Base-by-base conservation (phyloP, 2,797 vertebrate species). In the Tragelaphus oryx region DNA sequence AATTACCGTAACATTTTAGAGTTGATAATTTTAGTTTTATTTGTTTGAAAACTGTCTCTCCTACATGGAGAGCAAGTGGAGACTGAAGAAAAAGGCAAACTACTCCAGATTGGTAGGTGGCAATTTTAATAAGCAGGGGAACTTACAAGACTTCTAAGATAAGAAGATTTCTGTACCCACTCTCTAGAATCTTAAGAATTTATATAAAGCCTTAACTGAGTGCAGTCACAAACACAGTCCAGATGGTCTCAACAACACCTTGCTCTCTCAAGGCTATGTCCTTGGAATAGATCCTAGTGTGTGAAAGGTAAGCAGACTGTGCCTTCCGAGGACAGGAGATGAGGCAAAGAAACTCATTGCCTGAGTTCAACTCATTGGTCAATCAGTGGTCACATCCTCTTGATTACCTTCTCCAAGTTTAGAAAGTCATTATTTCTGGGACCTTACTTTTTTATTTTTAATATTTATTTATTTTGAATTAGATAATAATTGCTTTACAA, bases 1-100 rank as follows among this genome's bases (percentile, higher is more conserved):
- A 62, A 94, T 88, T 79, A 86, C 75, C n/a, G 81, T 82, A 90
- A 48, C 80, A 80, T 89, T 93, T 81, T 81, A 88, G 26, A 89
- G 18, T 8, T 89, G 30, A 95, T 81, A 57, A 44, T 92, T 96
- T 94, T 93, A 68, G 14, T 18, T 59, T 59, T 80, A 6, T 54
- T 54, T 80, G n/a, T 80, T 80, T 14, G 2, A 54, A 37, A 52
- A 54, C 50, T 37, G 1, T 54, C n/a, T 80, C n/a, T 54, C 50
- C 28, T 80, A 80, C n/a, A 8, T 24, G 50, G 50, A 37, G 78
- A 22, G 50, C 50, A 54, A 54, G 20, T 5, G 48, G 50, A 80
- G n/a, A 54, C n/a, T 22, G n/a, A 37, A 54, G 12, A 52, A 54
- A 79, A 24, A 54, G 50, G n/a, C 78, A 80, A 13, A 37, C n/a